Conservation (phyloP, 2,888 invertebrate species). For the Escarpia spicata region DNA sequence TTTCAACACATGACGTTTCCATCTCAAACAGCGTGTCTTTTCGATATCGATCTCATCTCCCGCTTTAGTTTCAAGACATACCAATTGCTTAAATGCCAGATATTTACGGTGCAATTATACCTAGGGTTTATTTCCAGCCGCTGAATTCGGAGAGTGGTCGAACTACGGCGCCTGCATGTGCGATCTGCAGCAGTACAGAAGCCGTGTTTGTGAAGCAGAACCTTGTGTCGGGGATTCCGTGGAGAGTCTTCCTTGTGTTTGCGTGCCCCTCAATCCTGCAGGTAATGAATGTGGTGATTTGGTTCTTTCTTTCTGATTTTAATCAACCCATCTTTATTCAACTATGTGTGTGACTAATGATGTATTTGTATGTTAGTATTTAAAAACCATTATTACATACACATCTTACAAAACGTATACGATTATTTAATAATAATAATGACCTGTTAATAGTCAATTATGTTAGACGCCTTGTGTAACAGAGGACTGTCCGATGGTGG, state of each 20-base stretch:
- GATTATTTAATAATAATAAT: too few species aligned
- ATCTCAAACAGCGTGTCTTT: too few species aligned
- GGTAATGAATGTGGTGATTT: background rate
- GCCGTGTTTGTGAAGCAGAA: constrained; percentile 20
- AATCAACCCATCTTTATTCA: background rate
- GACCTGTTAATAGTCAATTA: too few species aligned
- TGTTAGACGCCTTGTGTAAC: background rate
- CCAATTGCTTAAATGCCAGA: too few species aligned
- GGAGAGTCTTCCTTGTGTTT: background rate
- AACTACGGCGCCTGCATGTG: background rate
- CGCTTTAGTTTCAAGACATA: too few species aligned
- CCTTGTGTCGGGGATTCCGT: background rate
- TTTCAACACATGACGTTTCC: too few species aligned
- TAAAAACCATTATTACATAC: too few species aligned
- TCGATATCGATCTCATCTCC: too few species aligned
- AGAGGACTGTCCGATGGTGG: constrained; percentile 6
- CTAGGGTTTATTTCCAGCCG: background rate
- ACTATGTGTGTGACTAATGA: background rate
- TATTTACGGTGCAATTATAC: background rate
- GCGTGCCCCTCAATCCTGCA: background rate
- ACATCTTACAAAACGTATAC: too few species aligned
- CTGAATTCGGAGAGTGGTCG: background rate
- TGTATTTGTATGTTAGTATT: too few species aligned
- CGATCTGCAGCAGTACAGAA: background rate
- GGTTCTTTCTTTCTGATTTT: background rate